Percentiles rank a stretch among this genome's conserved stretches.
Conservation (phyloP, 2,113 vertebrate genomes). For the Pyrgilauda ruficollis region DNA sequence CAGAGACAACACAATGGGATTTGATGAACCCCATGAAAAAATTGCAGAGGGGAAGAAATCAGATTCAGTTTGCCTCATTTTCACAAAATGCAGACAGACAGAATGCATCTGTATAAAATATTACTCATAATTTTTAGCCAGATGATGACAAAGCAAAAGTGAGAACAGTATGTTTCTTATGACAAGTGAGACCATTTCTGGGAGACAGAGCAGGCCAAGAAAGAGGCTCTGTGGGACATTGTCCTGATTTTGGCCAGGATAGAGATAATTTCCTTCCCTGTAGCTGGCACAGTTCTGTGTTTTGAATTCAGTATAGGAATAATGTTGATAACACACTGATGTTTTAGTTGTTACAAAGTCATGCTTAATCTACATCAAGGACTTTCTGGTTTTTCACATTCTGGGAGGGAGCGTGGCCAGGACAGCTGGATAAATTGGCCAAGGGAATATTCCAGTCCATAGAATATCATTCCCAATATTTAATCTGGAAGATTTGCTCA, state of each 20-base stretch:
- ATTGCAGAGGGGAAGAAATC: background rate
- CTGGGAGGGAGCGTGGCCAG: background rate
- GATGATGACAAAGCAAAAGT: background rate
- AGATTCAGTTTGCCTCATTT: background rate
- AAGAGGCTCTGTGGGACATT: background rate
- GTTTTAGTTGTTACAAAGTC: background rate
- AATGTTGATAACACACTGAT: background rate
- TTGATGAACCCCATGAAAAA: slow-evolving; percentile 24
- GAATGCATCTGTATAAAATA: background rate
- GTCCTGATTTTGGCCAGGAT: background rate
- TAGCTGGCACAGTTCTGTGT: background rate
- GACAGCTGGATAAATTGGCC: background rate
- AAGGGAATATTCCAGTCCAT: background rate
- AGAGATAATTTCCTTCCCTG: background rate
- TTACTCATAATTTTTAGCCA: background rate
- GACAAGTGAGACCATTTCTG: background rate
- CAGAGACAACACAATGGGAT: background rate
- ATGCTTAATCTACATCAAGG: background rate
- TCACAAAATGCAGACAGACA: background rate
- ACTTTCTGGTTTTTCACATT: background rate
- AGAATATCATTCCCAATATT: background rate
- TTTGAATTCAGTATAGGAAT: background rate
- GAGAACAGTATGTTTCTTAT: background rate
- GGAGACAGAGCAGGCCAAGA: background rate
- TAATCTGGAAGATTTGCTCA: background rate